Conservation (phyloP, 2,113 vertebrate species). For the Callionymus lyra region DNA sequence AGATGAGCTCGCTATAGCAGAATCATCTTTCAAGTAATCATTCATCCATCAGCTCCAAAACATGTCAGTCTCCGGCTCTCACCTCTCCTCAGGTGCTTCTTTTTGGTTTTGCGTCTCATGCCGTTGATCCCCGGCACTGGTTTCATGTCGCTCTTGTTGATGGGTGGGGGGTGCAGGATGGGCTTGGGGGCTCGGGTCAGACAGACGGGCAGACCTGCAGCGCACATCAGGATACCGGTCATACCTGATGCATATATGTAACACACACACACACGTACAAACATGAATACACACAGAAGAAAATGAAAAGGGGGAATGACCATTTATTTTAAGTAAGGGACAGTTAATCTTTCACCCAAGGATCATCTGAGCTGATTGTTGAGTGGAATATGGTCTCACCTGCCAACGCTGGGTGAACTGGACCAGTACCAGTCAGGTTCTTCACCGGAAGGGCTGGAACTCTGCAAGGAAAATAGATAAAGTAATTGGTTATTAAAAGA, state of each 20-base stretch:
- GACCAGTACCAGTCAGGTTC: constrained; percentile 87
- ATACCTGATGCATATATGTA: constrained; percentile 71
- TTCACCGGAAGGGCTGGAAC: constrained; percentile 93
- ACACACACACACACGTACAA: constrained; percentile 8
- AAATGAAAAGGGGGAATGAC: constrained; percentile 18
- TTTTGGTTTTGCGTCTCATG: constrained; percentile 93
- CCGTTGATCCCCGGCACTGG: constrained; percentile 85
- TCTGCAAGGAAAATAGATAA: constrained; percentile 43
- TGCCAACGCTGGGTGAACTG: constrained; percentile 88
- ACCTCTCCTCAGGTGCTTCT: constrained; percentile 91
- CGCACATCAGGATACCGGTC: constrained; percentile 94
- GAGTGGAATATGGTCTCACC: constrained; percentile 60
- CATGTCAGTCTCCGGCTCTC: constrained; percentile 23
- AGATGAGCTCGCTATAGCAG: constrained; percentile 8
- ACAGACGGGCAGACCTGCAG: constrained; percentile 87
- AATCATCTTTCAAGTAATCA: too few relatives aligned
- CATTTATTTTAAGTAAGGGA: constrained; percentile 2
- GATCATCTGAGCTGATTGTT: neutral
- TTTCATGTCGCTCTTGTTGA: constrained; percentile 93
- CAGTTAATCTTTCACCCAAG: neutral
- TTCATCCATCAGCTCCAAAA: too few relatives aligned
- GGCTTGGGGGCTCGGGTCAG: constrained; percentile 90
- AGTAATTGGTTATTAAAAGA: neutral
- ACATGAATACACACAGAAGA: constrained; percentile 16
- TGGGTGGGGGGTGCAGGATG: constrained; percentile 86